Conservation (phyloP, 2,113 vertebrate genomes). For the Electrona antarctica region DNA sequence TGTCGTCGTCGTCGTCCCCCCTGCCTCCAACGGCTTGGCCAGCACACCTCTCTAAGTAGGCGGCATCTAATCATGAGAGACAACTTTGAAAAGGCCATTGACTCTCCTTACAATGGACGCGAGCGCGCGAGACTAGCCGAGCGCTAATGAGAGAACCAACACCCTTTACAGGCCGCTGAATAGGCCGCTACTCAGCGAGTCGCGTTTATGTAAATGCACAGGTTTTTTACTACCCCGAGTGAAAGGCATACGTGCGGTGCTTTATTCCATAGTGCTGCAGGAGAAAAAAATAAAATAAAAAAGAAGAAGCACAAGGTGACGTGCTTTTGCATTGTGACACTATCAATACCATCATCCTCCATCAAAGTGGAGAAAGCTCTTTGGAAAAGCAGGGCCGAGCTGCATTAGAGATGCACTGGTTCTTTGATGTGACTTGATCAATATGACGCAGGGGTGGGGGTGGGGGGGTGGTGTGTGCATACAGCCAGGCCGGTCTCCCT, state of each 20-base stretch:
- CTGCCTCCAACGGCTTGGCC: constrained; percentile 61
- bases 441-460: constrained; percentile 69
- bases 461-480: constrained; percentile 55
- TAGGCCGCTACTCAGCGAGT: constrained; percentile 73
- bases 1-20: no score
- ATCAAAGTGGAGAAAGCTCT: constrained; percentile 83
- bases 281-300: no score
- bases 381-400: constrained; percentile 74
- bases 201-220: constrained; percentile 80
- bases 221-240: constrained; percentile 72
- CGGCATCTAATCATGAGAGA: constrained; percentile 74
- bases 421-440: constrained; percentile 84
- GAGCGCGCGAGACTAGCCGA: constrained; percentile 53
- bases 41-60: constrained; percentile 69
- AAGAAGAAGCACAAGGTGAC: constrained; percentile 68
- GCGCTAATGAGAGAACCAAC: constrained; percentile 80
- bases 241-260: constrained; percentile 74
- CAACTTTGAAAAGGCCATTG: constrained; percentile 80
- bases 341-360: constrained; percentile 82
- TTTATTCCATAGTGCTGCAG: constrained; percentile 74
- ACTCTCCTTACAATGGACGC: constrained; percentile 72
- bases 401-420: constrained; percentile 77
- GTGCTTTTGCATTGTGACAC: constrained; percentile 80
- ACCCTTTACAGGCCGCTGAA: constrained; percentile 71
- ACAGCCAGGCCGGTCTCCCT: constrained; percentile 71